These are phyloP conservation scores for Phalloptychus januarius DNA, from an alignment of 2,797 vertebrate genomes.

Conservation along the genomic window DNA sequence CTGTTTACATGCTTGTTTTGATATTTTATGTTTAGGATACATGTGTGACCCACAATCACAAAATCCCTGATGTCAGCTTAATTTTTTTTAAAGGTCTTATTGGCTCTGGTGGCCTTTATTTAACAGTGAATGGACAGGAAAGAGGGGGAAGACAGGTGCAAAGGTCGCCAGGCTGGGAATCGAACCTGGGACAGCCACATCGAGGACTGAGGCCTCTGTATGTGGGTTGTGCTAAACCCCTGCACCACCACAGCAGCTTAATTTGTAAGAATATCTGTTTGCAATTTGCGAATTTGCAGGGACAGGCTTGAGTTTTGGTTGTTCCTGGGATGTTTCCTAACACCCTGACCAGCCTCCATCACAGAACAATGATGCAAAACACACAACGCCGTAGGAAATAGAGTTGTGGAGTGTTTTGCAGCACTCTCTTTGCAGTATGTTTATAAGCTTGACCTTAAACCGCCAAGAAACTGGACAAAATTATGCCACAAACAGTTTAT, in stretches of 20 bases:
- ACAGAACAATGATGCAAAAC: not conserved
- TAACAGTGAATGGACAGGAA: too few species aligned
- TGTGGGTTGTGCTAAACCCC: too few species aligned
- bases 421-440: not conserved
- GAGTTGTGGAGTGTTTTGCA: not conserved
- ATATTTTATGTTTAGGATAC: not conserved
- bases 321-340: not conserved
- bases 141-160: too few species aligned
- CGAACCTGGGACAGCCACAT: too few species aligned
- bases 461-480: not conserved
- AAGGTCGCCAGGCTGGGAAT: too few species aligned
- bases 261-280: too few species aligned
- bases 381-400: not conserved
- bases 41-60: not conserved
- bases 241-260: too few species aligned
- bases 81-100: too few species aligned
- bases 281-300: not conserved
- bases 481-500: not conserved
- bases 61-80: not conserved
- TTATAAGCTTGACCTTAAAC: not conserved
- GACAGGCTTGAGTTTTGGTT: not conserved
- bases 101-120: too few species aligned
- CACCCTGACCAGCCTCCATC: not conserved
- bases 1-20: not conserved
- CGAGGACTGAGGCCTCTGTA: too few species aligned